Evolutionary conservation across 1,140 invertebrate genomes (phyloP).

Genomic region (Artemia franciscana): DNA sequence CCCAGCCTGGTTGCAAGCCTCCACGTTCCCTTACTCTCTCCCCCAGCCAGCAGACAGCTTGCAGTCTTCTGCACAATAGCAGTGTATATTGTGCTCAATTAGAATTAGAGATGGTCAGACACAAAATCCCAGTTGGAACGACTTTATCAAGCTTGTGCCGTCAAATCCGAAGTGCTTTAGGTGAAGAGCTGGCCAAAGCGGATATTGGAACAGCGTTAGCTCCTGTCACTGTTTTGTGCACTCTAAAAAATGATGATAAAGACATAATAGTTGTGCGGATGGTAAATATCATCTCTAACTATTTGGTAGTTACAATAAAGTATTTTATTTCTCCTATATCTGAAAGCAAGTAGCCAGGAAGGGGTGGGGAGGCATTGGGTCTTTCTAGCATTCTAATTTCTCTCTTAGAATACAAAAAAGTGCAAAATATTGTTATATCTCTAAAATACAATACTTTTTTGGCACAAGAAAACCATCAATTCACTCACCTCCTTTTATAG

Average conservation of each 20-base stretch:
- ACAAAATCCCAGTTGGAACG: not conserved
- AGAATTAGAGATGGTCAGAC: not conserved
- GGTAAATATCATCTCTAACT: too few species aligned
- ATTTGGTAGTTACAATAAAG: too few species aligned
- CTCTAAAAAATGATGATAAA: not conserved
- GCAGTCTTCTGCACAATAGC: not conserved
- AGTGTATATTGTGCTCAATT: not conserved
- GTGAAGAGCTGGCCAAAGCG: not conserved
- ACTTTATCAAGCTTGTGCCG: not conserved
- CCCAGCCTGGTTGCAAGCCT: not conserved
- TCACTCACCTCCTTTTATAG: too few species aligned
- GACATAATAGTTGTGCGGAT: not conserved
- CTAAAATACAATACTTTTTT: too few species aligned
- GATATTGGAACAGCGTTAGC: not conserved
- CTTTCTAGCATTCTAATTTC: too few species aligned
- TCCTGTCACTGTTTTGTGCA: not conserved
- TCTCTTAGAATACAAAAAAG: too few species aligned
- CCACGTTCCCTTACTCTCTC: not conserved
- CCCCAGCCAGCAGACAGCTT: not conserved
- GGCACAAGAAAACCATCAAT: too few species aligned
- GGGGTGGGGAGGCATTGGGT: too few species aligned
- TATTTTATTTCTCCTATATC: too few species aligned
- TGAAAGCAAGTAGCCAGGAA: too few species aligned
- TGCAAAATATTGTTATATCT: too few species aligned
- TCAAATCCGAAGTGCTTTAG: not conserved